A percentile compares a stretch with the other conserved stretches of the same genome.
These are phyloP conservation scores for Passer domesticus DNA, from an alignment of 2,113 vertebrate species.

Conservation along the genomic window DNA sequence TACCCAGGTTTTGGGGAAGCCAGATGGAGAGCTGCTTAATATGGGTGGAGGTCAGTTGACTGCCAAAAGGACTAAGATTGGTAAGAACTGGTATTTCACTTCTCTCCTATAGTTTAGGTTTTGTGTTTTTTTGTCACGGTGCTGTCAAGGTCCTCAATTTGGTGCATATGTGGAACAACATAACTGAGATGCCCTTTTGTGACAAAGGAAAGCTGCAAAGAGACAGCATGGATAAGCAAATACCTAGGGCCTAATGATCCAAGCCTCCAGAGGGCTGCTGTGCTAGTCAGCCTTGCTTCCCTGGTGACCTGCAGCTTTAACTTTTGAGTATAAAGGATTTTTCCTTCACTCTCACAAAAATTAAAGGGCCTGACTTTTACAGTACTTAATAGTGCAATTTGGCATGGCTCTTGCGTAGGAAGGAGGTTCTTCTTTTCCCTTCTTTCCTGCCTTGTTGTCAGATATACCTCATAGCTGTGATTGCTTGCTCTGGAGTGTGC, in stretches of 20 bases:
- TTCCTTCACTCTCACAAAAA: neutral
- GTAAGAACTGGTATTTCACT: neutral
- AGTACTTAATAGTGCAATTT: neutral
- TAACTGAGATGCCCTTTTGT: neutral
- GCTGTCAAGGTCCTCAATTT: neutral
- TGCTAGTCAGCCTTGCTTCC: neutral
- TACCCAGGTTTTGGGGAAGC: neutral
- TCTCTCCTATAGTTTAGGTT: neutral
- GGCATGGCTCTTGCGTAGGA: neutral
- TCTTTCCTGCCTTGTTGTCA: neutral
- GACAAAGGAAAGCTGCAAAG: neutral
- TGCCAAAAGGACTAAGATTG: neutral
- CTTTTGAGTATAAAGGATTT: neutral
- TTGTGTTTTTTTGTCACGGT: neutral
- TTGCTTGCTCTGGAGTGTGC: neutral
- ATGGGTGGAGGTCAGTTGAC: neutral
- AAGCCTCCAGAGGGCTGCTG: neutral
- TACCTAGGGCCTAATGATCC: neutral
- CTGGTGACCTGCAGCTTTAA: neutral
- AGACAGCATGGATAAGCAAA: neutral
- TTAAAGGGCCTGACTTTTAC: neutral
- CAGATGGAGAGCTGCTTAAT: neutral
- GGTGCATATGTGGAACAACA: neutral
- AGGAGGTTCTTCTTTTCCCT: neutral
- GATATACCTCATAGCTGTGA: fast-evolving